These are phyloP conservation scores for Willisornis vidua DNA, from an alignment of 2,113 vertebrate species.

Conservation along the genomic window DNA sequence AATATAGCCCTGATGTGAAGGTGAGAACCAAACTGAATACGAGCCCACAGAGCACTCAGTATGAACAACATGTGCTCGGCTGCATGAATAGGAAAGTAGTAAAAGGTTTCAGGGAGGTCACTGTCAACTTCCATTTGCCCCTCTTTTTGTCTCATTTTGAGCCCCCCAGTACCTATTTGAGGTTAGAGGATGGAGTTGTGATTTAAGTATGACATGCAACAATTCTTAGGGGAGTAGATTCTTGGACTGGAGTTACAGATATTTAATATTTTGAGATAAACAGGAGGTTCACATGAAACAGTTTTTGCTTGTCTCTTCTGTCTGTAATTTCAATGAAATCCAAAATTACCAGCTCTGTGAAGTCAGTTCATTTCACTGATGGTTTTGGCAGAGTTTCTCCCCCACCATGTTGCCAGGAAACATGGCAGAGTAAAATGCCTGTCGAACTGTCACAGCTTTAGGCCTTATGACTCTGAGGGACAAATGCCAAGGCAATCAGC, in stretches of 20 bases:
- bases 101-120: neutral
- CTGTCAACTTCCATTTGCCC: neutral
- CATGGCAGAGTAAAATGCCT: conserved; percentile 35
- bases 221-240: neutral
- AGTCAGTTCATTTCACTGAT: conserved; percentile 34
- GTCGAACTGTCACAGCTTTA: conserved; percentile 57
- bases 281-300: conserved; percentile 19
- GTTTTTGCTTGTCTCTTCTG: neutral
- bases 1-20: neutral
- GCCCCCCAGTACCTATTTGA: neutral
- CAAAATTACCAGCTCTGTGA: conserved; percentile 34
- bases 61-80: rapidly evolving
- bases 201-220: neutral
- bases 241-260: neutral
- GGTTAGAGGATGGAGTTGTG: neutral
- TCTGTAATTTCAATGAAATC: conserved; percentile 33
- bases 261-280: neutral
- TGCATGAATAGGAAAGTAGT: neutral
- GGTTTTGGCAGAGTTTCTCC: conserved; percentile 43
- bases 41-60: neutral
- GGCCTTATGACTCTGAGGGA: conserved; percentile 54
- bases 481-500: conserved; percentile 36
- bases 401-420: conserved; percentile 39
- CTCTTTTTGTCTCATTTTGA: neutral
- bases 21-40: neutral